Evolutionary conservation across 2,797 vertebrate species (phyloP), one percentile per base, ranked within the genome.

Genomic region (Thunnus albacares): DNA sequence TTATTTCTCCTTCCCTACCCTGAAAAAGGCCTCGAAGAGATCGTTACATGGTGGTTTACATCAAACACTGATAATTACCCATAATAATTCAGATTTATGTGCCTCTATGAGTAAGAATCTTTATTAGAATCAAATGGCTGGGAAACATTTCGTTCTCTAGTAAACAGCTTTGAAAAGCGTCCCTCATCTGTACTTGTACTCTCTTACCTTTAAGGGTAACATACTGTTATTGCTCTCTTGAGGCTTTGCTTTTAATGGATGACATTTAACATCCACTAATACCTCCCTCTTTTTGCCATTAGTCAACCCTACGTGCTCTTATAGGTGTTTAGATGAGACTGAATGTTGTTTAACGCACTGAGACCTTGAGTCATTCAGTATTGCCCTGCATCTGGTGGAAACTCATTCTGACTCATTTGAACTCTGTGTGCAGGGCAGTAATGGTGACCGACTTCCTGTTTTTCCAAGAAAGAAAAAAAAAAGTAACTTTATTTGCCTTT

Each of bases 271-370:
- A 41, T 41, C 83, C 80, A 88, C 63, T 80, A 71, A 90, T 87
- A 57, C 70, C 74, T 84, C 60, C 66, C 53, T 43, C 52, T 79
- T 18, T 35, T 15, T 20, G 56, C 83, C 75, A 41, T 83, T 74
- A 80, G 41, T 88, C 85, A 59, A 72, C 67, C 24, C 51, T 41
- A 13, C 83, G 77, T 49, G 60, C 78, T 80, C 79, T 84, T 83
- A 77, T 71, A 76, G 66, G 64, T 91, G 92, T 94, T 95, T 94
- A 87, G 79, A 63, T 87, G 68, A 61, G 60, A 45, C 3, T 80
- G 59, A 87, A 80, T 4, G 35, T 78, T 90, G 88, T 86, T 90
- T 87, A 89, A 86, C 6, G 41, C 71, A 30, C 71, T 22, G 63
- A 62, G 74, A 70, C 65, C 53, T 57, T 82, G 85, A 92, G 80